phyloP scores from a whole-genome alignment of 2,797 vertebrate genomes.

The Holocentrus rufus region DNA sequence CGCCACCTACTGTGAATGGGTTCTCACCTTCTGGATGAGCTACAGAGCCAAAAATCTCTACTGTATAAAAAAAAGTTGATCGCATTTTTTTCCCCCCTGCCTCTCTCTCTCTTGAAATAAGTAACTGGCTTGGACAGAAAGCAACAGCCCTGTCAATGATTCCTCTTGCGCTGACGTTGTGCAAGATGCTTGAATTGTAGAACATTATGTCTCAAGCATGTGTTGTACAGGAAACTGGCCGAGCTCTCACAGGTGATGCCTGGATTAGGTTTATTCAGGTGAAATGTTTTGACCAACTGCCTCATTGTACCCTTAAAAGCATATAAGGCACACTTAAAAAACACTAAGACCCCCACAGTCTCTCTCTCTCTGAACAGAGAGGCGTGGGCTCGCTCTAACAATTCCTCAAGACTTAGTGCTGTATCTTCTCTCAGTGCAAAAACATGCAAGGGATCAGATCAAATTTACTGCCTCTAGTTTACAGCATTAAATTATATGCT shows the following conservation, averaged over 20 bases:
- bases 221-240: slow-evolving; percentile 30
- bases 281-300: slow-evolving; percentile 26
- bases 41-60: slow-evolving; percentile 61
- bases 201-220: slow-evolving; percentile 35
- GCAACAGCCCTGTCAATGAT: slow-evolving; percentile 4
- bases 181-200: slow-evolving; percentile 33
- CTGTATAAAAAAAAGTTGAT: slow-evolving; percentile 18
- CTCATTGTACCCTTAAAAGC: slow-evolving; percentile 2
- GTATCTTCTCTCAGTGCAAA: slow-evolving; percentile 33
- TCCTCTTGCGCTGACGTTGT: slow-evolving; percentile 6
- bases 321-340: slow-evolving; percentile 3
- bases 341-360: not conserved
- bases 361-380: slow-evolving; percentile 20
- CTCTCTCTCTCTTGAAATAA: slow-evolving; percentile 15
- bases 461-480: slow-evolving; percentile 22
- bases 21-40: slow-evolving; percentile 58
- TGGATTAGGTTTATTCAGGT: slow-evolving; percentile 36
- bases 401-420: slow-evolving; percentile 30
- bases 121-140: slow-evolving; percentile 3
- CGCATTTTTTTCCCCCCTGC: slow-evolving; percentile 7
- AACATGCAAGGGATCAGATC: not conserved
- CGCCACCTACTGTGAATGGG: slow-evolving; percentile 69
- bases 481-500: slow-evolving; percentile 23
- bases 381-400: not conserved
- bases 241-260: slow-evolving; percentile 11